These are phyloP conservation scores for Limulus polyphemus DNA, from an alignment of 2,888 invertebrate species.

Conservation along the genomic window DNA sequence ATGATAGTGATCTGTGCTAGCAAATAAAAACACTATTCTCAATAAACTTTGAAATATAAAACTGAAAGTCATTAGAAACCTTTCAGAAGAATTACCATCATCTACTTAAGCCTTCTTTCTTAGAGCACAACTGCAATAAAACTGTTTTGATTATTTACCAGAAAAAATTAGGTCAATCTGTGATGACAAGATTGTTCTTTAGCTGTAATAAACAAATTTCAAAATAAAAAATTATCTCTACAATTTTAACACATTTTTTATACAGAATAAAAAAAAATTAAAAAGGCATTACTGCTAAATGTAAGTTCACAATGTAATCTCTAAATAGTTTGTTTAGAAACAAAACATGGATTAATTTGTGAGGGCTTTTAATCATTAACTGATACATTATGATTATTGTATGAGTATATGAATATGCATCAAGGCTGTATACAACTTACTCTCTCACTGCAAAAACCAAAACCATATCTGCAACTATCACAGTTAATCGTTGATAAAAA, in stretches of 20 bases:
- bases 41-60: not conserved
- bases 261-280: too few species aligned
- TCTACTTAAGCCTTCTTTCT: not conserved
- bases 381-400: not conserved
- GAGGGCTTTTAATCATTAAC: not conserved
- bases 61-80: conserved; percentile 1
- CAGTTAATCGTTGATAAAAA: conserved; percentile 78
- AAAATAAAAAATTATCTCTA: too few species aligned
- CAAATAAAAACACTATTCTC: not conserved
- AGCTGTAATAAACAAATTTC: too few species aligned
- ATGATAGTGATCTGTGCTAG: not conserved
- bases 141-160: too few species aligned
- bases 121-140: too few species aligned
- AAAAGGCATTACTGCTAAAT: not conserved
- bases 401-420: not conserved
- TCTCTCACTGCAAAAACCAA: conserved; percentile 62
- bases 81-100: not conserved
- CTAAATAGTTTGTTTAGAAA: not conserved
- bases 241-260: too few species aligned
- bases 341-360: not conserved
- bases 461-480: conserved; percentile 69
- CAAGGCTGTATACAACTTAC: conserved; percentile 44
- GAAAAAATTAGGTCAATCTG: too few species aligned
- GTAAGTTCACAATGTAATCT: not conserved
- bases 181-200: too few species aligned